Evolutionary conservation across 2,888 invertebrate species (phyloP), one percentile per base, ranked within the genome.

Genomic region (Cryptops parisi): DNA sequence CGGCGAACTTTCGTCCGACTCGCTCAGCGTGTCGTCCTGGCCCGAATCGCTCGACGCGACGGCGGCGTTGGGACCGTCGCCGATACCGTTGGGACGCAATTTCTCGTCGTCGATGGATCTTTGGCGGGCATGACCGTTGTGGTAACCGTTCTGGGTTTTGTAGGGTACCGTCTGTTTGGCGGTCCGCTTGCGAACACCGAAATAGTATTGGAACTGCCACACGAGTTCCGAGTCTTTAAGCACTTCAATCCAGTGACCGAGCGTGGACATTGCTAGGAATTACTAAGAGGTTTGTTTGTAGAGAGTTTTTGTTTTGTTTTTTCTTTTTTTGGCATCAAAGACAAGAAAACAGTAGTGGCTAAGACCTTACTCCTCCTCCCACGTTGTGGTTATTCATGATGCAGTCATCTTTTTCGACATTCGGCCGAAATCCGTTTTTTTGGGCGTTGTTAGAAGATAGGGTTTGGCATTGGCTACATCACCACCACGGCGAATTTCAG

Each of bases 211-310:
- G 63, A 88, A 79, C 66, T 77, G 76, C 22, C 83, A 78, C 23
- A 89, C 88, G 60, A 86, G 70, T 57, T 78, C 69, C 5, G 88
- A 82, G 64, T 81, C 80, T 66, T 83, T 82, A 53, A 87, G 74
- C 65, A 80, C 77, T 62, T 82, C 77, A 64, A 85, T 50, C 40
- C 41, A 50, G 17, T 41, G 6, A 17, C 15, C 5, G 9, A 6
- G 17, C 6, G 19, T 41, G 9, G 33, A 33, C 33, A 33, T 33
- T n/a, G n/a, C n/a, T n/a, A n/a, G n/a, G n/a, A n/a, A n/a, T n/a
- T n/a, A n/a, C n/a, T n/a, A n/a, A n/a, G n/a, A n/a, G n/a, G n/a
- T n/a, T n/a, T n/a, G n/a, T n/a, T n/a, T n/a, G n/a, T n/a, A n/a
- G n/a, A n/a, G n/a, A n/a, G n/a, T n/a, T n/a, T n/a, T n/a, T n/a